Conservation (phyloP, 2,888 invertebrate genomes). For the Epinotia bilunana region DNA sequence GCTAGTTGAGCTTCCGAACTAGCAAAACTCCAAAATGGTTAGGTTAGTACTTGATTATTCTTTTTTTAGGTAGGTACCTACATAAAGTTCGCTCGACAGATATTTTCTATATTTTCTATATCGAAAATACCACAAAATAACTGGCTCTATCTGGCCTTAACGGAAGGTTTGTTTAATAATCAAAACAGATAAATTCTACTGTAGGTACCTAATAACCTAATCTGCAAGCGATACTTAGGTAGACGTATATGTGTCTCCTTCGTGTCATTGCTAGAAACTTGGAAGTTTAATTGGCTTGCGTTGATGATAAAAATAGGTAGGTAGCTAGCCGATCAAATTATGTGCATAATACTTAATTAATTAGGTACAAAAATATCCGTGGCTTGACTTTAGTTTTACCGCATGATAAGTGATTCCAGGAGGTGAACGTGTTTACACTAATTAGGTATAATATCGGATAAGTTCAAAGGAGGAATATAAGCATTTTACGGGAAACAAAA, state of each 20-base stretch:
- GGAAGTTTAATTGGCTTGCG: background rate
- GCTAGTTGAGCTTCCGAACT: too few species aligned
- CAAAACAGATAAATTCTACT: too few species aligned
- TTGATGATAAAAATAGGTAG: background rate
- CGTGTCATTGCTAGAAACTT: background rate
- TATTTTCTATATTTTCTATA: too few species aligned
- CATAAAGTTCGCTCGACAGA: too few species aligned
- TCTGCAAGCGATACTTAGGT: too few species aligned
- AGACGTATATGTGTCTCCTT: background rate
- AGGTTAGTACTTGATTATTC: too few species aligned
- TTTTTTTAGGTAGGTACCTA: too few species aligned
- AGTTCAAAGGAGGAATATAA: slow-evolving; percentile 1
- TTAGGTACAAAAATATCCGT: slow-evolving; percentile 5
- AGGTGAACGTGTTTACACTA: slow-evolving; percentile 9
- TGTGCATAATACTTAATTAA: background rate
- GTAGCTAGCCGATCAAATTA: slow-evolving; percentile 2
- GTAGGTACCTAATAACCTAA: too few species aligned
- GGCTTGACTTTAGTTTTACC: background rate
- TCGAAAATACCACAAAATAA: too few species aligned
- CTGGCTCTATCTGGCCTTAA: too few species aligned
- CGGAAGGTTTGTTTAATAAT: too few species aligned
- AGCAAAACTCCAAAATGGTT: too few species aligned
- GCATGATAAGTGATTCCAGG: slow-evolving; percentile 21
- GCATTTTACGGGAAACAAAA: background rate
- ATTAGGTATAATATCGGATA: slow-evolving; percentile 5